Conservation (phyloP, 2,113 vertebrate species). For the Mesembrinibis cayennensis region DNA sequence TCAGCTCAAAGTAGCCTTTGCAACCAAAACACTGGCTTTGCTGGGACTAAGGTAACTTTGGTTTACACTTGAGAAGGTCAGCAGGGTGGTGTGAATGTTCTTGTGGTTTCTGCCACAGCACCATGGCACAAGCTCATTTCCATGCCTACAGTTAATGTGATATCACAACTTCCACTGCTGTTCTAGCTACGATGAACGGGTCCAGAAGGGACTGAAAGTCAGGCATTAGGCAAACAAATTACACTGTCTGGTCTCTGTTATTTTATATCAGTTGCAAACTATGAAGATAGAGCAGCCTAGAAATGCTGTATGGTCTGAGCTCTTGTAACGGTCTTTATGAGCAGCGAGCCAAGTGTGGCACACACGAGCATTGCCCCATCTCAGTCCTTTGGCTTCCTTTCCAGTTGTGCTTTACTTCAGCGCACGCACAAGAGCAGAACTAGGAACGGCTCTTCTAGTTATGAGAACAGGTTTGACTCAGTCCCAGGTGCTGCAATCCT, state of each 20-base stretch:
- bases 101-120: background rate
- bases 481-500: background rate
- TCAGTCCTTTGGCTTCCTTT: background rate
- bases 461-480: background rate
- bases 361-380: accelerated
- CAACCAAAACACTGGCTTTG: background rate
- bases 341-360: background rate
- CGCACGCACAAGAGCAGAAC: accelerated
- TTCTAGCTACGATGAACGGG: background rate
- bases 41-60: background rate
- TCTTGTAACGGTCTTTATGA: background rate
- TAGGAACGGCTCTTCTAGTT: background rate
- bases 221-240: background rate
- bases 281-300: background rate
- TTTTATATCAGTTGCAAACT: background rate
- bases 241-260: background rate
- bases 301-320: background rate
- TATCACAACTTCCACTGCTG: background rate
- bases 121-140: background rate
- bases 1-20: background rate
- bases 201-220: background rate
- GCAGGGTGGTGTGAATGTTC: background rate
- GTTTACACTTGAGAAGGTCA: background rate
- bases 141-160: background rate
- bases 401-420: background rate